Evolutionary conservation across 2,888 invertebrate species (phyloP).

Genomic region (Anagyrus pseudococci): DNA sequence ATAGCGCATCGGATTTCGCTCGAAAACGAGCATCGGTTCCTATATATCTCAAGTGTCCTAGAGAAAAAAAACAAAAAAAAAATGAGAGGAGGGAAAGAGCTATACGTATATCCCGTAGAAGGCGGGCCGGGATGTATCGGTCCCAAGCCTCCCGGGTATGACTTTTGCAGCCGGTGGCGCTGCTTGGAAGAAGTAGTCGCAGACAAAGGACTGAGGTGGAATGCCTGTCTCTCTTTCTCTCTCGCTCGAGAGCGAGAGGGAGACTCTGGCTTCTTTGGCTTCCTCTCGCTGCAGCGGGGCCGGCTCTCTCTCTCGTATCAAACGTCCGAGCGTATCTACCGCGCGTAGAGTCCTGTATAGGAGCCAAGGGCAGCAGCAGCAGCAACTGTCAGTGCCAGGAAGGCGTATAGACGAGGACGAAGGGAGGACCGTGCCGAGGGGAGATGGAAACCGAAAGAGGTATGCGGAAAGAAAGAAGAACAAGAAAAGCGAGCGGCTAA

Average conservation of each 20-base stretch:
- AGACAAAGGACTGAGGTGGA: conserved; percentile 59
- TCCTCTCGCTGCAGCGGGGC: conserved; percentile 49
- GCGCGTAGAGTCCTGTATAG: conserved; percentile 1
- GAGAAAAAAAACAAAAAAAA: background rate
- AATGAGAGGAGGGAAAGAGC: background rate
- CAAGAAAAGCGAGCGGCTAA: conserved; percentile 50
- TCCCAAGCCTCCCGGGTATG: background rate
- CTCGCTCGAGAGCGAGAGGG: no score
- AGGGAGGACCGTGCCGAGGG: conserved; percentile 36
- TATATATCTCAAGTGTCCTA: conserved; percentile 1
- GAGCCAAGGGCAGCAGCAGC: conserved; percentile 28
- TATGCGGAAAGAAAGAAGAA: conserved; percentile 56
- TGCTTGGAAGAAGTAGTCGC: conserved; percentile 51
- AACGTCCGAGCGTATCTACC: conserved; percentile 11
- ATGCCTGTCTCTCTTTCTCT: conserved; percentile 47
- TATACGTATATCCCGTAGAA: background rate
- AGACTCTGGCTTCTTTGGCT: conserved; percentile 47
- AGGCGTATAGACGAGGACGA: conserved; percentile 15
- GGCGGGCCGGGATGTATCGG: background rate
- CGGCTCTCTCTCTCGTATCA: conserved; percentile 4
- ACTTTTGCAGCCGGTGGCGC: background rate
- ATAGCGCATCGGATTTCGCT: background rate
- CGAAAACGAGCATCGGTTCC: background rate
- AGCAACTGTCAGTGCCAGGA: conserved; percentile 31
- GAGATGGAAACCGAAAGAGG: conserved; percentile 44